Evolutionary conservation across 2,113 vertebrate genomes (phyloP), one percentile per base, ranked within the genome.

Genomic region (Caracal caracal): DNA sequence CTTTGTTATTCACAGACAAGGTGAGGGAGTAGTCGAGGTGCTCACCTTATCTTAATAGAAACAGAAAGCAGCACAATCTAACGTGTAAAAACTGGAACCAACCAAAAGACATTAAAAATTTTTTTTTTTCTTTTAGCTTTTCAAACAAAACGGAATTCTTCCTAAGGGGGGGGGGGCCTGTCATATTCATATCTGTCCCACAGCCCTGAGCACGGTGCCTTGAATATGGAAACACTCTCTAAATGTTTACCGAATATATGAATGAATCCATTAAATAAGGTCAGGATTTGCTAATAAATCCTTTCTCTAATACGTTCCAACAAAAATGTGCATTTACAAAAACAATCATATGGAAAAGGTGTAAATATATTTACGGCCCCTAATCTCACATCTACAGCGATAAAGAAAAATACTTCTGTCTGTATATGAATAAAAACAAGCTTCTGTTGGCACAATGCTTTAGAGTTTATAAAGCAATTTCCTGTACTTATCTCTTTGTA

Each of bases 321-420:
- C 47, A 30, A 51, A 94, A 87, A 43, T 7, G 73, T 63, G 43
- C 73, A 0, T 30, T 83, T 65, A 40, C 15, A 40, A 28, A 94
- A 92, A 70, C 80, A 89, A 91, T 88, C 49, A n/a, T 40, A 92
- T 28, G 65, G 84, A 33, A 96, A 96, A 94, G 84, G 84, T 88
- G 47, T 70, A 75, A 84, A 92, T n/a, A 43, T 28, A 81, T 89
- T 53, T 73, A 81, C 8, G 70, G 49, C 73, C 35, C 61, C 76
- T 53, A 26, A 70, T 79, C 75, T 79, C 90, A n/a, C 88, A 28
- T 33, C 53, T 15, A 53, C 66, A 20, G 47, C 7, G 37, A 76
- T 8, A 75, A 89, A 83, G 89, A 70, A 73, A 95, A 95, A 87
- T 66, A 84, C 93, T 92, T 92, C 92, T 81, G 33, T 65, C 71